Evolutionary conservation across 2,797 vertebrate species (phyloP).

Genomic region (Rhabdomys pumilio): DNA sequence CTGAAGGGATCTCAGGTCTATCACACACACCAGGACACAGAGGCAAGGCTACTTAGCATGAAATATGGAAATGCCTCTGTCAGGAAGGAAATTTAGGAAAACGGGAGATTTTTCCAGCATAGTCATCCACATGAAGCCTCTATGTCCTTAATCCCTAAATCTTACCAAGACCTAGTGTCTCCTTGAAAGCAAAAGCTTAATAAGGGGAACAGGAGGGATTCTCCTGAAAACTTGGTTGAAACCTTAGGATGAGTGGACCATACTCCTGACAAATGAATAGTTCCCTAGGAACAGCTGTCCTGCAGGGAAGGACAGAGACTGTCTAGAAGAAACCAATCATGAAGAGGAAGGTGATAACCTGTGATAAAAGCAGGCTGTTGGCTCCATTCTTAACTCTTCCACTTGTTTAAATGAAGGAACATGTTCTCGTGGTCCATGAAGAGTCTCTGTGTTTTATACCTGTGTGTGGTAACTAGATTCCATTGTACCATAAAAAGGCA

Average conservation of each 20-base stretch:
- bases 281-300: background rate
- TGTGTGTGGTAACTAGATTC: background rate
- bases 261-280: background rate
- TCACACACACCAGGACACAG: background rate
- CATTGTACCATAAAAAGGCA: background rate
- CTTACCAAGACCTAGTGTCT: background rate
- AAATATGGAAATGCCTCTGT: background rate
- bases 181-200: background rate
- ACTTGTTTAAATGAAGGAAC: background rate
- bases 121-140: background rate
- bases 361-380: background rate
- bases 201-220: background rate
- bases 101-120: background rate
- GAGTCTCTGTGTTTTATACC: conserved; percentile 26
- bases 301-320: background rate
- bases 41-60: background rate
- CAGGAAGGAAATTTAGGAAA: background rate
- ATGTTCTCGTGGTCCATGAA: background rate
- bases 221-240: background rate
- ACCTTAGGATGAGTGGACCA: background rate
- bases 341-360: background rate
- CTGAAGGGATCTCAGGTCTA: background rate
- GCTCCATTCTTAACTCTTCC: background rate
- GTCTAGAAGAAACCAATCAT: background rate
- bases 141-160: background rate